These are phyloP conservation scores for Microplitis deprimator DNA, from an alignment of 2,888 invertebrate species.

Conservation along the genomic window DNA sequence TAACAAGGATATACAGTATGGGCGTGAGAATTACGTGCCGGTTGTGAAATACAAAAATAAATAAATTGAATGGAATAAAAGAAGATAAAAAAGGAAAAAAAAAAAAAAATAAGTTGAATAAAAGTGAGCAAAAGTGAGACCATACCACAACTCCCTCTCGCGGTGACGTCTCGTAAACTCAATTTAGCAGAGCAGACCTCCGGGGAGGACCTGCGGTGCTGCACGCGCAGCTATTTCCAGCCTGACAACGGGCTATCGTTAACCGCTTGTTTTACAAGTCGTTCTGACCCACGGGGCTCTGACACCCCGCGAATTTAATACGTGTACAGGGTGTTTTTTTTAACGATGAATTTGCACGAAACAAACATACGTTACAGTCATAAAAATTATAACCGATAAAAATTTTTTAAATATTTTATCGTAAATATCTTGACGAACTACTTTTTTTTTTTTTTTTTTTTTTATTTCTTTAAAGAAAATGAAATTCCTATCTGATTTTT, in stretches of 20 bases:
- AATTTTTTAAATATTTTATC: not conserved
- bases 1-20: constrained; percentile 1
- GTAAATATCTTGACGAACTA: not conserved
- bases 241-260: constrained; percentile 61
- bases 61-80: not conserved
- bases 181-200: constrained; percentile 63
- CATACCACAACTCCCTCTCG: constrained; percentile 45
- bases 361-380: not conserved
- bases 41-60: not conserved
- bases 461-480: not conserved
- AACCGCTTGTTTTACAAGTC: constrained; percentile 71
- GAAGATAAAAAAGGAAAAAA: constrained; percentile 28
- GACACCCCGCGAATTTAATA: constrained; percentile 49
- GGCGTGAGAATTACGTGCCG: not conserved
- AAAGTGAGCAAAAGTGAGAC: constrained; percentile 40
- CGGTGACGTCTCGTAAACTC: constrained; percentile 66
- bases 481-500: not conserved
- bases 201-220: constrained; percentile 45
- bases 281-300: constrained; percentile 62
- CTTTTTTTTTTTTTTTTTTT: not conserved
- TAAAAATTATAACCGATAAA: not conserved
- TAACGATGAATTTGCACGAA: constrained; percentile 22
- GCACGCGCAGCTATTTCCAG: constrained; percentile 54
- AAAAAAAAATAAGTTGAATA: constrained; percentile 36
- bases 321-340: constrained; percentile 32